Evolutionary conservation across 1,140 invertebrate species (phyloP), one percentile per base, ranked within the genome.

Genomic region (Ceratitis capitata): DNA sequence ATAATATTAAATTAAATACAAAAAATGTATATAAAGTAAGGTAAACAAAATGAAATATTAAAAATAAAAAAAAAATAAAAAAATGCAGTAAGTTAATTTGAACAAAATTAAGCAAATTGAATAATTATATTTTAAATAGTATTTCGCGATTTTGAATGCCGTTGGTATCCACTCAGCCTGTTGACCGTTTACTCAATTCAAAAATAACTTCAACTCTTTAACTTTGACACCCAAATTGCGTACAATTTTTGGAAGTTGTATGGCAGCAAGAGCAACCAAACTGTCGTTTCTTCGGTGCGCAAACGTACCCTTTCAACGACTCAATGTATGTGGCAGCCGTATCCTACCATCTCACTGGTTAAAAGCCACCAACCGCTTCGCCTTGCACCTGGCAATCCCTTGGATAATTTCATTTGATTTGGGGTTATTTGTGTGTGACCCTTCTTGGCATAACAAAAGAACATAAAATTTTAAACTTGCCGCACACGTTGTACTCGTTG

Each of bases 211-310:
- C 16, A 32, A 14, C 35, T 42, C 42, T 45, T 19, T 78, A n/a
- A 45, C 69, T 45, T 35, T 78, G 69, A 47, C 42, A 78, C n/a
- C 39, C 69, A 78, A 78, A 78, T 78, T 78, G 69, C 5, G 61
- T 16, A 12, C 12, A 5, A 35, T 35, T 78, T 10, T 23, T 23
- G 56, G 2, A 4, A 26, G 29, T 26, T 3, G 26, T n/a, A 23
- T 56, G 4, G 51, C n/a, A 45, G 39, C 69, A 78, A 39, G 16
- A 45, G 9, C 35, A 78, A 10, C n/a, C 19, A 23, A 0, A 5
- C 14, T 35, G 2, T n/a, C 61, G 26, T 29, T 7, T 32, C 23
- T 10, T 29, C 26, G 26, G 26, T 5, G n/a, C 0, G 26, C 58
- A 2, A 29, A n/a, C 61, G 39, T 7, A 35, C 14, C 35, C 39